These are phyloP conservation scores for Mamestra brassicae DNA, from an alignment of 2,888 invertebrate genomes.

Conservation along the genomic window DNA sequence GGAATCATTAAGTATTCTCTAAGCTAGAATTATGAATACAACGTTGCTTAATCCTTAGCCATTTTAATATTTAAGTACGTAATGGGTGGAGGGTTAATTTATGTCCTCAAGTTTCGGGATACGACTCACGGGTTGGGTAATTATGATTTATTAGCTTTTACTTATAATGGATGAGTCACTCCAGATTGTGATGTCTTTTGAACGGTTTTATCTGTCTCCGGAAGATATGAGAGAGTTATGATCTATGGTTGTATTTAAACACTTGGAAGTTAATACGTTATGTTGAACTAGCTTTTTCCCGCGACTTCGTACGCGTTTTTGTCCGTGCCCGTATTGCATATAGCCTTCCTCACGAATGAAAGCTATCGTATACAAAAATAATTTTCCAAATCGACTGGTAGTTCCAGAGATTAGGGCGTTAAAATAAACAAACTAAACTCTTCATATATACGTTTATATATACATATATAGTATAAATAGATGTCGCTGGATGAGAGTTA, in stretches of 20 bases:
- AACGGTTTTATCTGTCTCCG: constrained; percentile 21
- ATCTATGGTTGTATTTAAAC: neutral
- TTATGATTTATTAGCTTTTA: constrained; percentile 69
- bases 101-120: constrained; percentile 72
- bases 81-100: constrained; percentile 76
- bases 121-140: constrained; percentile 64
- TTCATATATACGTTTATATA: no score
- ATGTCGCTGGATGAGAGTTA: neutral
- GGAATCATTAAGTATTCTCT: constrained; percentile 52
- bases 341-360: no score
- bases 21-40: constrained; percentile 65
- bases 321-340: no score
- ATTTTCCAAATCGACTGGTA: no score
- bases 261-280: neutral
- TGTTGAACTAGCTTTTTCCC: no score
- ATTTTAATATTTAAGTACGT: constrained; percentile 76
- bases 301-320: no score
- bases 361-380: no score
- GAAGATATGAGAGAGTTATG: constrained; percentile 22
- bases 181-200: constrained; percentile 35
- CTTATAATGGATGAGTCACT: constrained; percentile 53
- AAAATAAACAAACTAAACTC: no score
- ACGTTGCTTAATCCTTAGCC: constrained; percentile 60
- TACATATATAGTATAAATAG: no score
- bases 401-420: no score